Percentiles rank a stretch among this genome's conserved stretches.
Conservation (phyloP, 1,140 invertebrate genomes). For the Leptoteleia sp. region DNA sequence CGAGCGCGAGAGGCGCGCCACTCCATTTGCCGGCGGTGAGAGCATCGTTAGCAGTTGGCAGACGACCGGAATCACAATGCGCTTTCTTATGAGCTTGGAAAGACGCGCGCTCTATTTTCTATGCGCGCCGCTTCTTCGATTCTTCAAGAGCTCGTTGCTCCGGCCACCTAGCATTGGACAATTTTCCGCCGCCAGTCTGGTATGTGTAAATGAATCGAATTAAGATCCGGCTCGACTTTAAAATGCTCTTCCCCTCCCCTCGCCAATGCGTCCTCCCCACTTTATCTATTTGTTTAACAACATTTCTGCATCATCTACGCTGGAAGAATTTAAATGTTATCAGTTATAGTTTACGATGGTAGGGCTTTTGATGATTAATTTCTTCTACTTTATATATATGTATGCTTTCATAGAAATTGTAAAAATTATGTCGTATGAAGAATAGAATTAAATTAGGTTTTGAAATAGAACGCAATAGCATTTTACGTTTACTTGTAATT, state of each 20-base stretch:
- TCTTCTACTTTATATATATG: too few relatives aligned
- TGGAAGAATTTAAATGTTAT: too few relatives aligned
- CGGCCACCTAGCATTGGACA: slow-evolving; percentile 62
- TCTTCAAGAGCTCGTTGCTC: slow-evolving; percentile 58
- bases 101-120: slow-evolving; percentile 70
- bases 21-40: slow-evolving; percentile 64
- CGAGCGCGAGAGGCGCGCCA: slow-evolving; percentile 63
- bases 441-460: too few relatives aligned
- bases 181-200: slow-evolving; percentile 35
- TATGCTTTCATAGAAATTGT: too few relatives aligned
- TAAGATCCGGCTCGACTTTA: slow-evolving; percentile 48
- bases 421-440: too few relatives aligned
- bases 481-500: too few relatives aligned
- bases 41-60: slow-evolving; percentile 80
- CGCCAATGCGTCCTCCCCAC: slow-evolving; percentile 21
- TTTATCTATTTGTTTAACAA: slow-evolving; percentile 21
- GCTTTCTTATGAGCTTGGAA: slow-evolving; percentile 74
- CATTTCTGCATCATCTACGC: not conserved
- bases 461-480: too few relatives aligned
- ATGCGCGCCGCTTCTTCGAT: slow-evolving; percentile 68
- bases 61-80: slow-evolving; percentile 80
- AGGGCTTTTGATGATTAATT: too few relatives aligned
- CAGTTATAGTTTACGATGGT: too few relatives aligned
- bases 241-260: slow-evolving; percentile 21
- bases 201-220: slow-evolving; percentile 66